A percentile compares a stretch with the other conserved stretches of the same genome.
Conservation (phyloP, 2,888 invertebrate species). For the Gryllus longicercus region DNA sequence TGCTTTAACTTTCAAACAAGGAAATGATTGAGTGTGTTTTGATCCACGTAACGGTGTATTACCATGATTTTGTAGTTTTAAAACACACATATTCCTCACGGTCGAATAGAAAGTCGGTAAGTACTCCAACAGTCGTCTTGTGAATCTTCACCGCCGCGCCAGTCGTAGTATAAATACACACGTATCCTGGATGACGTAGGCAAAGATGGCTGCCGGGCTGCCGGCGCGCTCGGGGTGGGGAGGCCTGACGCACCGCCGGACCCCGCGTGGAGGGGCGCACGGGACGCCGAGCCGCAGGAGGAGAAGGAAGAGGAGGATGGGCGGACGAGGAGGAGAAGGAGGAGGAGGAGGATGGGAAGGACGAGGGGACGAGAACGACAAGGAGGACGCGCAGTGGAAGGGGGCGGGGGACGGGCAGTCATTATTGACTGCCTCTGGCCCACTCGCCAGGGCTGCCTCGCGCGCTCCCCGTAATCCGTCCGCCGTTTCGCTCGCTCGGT, state of each 20-base stretch:
- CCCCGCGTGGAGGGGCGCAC: neutral
- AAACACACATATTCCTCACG: too few relatives aligned
- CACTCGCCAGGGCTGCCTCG: neutral
- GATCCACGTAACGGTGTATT: too few relatives aligned
- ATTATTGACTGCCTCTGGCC: conserved; percentile 6
- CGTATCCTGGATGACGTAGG: conserved; percentile 17
- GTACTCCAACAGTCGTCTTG: neutral
- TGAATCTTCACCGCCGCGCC: neutral
- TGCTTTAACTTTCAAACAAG: too few relatives aligned
- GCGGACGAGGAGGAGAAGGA: neutral
- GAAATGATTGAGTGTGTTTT: too few relatives aligned
- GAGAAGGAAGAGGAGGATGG: conserved; percentile 8
- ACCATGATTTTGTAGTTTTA: too few relatives aligned
- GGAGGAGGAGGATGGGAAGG: neutral
- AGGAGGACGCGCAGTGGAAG: conserved; percentile 4
- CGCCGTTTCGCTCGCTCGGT: neutral
- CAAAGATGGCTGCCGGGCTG: conserved; percentile 17
- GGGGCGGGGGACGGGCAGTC: neutral
- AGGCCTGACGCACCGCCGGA: conserved; percentile 17
- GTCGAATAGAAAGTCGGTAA: too few relatives aligned
- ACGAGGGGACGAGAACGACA: conserved; percentile 8
- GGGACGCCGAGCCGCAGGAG: neutral
- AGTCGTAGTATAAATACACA: conserved; percentile 11
- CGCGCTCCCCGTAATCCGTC: conserved; percentile 10
- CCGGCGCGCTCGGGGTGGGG: neutral